These are phyloP conservation scores for Crotalus viridis DNA, from an alignment of 2,113 vertebrate species.

Conservation along the genomic window DNA sequence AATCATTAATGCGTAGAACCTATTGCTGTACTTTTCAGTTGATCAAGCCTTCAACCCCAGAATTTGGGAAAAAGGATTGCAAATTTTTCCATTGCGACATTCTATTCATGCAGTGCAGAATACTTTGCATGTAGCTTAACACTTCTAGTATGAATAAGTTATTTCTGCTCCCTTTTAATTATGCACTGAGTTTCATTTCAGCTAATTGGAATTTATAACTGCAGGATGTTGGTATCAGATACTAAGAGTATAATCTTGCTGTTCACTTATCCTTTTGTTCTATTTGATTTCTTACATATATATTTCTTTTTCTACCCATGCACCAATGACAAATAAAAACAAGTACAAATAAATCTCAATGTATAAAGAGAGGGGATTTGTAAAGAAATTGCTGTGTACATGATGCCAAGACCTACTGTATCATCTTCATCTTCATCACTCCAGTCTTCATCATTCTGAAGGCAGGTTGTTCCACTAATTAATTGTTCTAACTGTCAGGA, in stretches of 20 bases:
- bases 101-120: background rate
- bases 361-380: background rate
- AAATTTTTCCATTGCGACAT: background rate
- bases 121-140: background rate
- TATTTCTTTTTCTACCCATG: background rate
- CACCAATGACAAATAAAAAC: background rate
- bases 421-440: background rate
- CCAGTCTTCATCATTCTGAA: background rate
- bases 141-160: background rate
- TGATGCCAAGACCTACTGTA: background rate
- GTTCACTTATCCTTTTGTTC: background rate
- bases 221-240: background rate
- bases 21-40: background rate
- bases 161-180: background rate
- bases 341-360: background rate
- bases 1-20: background rate
- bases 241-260: background rate
- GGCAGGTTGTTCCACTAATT: too few species aligned
- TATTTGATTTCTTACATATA: background rate
- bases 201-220: background rate
- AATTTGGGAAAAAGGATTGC: background rate
- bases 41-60: background rate
- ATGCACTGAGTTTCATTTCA: background rate
- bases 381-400: background rate
- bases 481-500: too few species aligned